Conservation (phyloP, 2,888 invertebrate species). For the Norana najaformis region DNA sequence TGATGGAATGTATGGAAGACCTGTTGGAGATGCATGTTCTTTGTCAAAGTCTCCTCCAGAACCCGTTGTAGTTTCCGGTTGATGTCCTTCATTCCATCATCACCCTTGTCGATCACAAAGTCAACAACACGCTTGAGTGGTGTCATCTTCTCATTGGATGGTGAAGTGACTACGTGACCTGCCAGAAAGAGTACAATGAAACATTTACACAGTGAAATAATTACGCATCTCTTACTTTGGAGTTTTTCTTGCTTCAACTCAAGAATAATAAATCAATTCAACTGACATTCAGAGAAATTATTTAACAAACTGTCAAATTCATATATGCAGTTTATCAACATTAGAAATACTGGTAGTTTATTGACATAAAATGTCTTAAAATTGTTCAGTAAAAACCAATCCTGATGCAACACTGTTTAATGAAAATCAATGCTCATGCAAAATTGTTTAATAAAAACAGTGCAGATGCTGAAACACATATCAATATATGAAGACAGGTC, state of each 20-base stretch:
- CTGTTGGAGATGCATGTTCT: conserved; percentile 66
- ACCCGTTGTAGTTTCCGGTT: conserved; percentile 63
- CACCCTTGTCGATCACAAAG: conserved; percentile 42
- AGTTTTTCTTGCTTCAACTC: not conserved
- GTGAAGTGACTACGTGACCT: conserved; percentile 18
- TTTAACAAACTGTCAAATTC: not conserved
- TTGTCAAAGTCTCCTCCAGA: conserved; percentile 66
- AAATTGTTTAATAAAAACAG: not conserved
- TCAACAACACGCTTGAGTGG: conserved; percentile 22
- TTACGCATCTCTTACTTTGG: not conserved
- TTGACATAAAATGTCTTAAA: not conserved
- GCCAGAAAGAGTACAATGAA: not conserved
- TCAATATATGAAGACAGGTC: not conserved
- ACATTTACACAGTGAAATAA: not conserved
- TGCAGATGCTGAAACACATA: not conserved
- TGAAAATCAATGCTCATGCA: not conserved
- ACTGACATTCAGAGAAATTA: not conserved
- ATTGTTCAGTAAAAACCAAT: too few relatives aligned
- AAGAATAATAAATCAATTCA: not conserved
- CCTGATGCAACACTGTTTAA: too few relatives aligned
- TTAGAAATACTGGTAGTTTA: not conserved
- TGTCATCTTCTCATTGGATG: conserved; percentile 22
- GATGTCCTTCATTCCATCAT: conserved; percentile 59
- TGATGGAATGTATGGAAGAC: conserved; percentile 35
- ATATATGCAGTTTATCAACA: not conserved